These are phyloP conservation scores for Ceratosolen solmsi DNA, from an alignment of 1,140 invertebrate species.

Conservation along the genomic window DNA sequence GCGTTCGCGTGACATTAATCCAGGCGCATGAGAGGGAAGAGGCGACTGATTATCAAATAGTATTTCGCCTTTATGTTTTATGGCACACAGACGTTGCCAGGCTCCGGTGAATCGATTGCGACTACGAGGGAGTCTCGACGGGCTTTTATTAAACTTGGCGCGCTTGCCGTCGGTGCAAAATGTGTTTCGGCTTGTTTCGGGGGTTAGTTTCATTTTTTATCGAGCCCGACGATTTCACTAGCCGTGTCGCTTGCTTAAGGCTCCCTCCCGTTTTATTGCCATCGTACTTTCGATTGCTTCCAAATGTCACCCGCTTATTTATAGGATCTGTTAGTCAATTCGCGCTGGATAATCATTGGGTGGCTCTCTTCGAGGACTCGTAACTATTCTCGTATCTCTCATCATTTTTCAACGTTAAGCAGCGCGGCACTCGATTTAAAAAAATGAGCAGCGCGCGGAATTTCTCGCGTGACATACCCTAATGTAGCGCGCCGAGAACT, in stretches of 20 bases:
- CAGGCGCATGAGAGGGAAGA: too few species aligned
- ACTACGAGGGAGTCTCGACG: background rate
- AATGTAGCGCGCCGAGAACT: too few species aligned
- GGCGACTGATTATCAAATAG: background rate
- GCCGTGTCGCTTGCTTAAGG: background rate
- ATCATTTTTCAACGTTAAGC: background rate
- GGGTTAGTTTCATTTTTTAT: slow-evolving; percentile 47
- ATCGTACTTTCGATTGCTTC: background rate
- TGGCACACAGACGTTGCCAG: background rate
- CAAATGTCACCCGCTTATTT: background rate
- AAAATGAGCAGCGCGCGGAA: background rate
- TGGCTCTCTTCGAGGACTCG: background rate
- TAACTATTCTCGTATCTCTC: background rate
- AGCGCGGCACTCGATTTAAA: background rate
- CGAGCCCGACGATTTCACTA: slow-evolving; percentile 38
- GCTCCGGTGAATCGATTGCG: background rate
- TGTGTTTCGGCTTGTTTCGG: slow-evolving; percentile 50
- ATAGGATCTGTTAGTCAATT: background rate
- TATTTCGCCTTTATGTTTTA: background rate
- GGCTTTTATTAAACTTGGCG: slow-evolving; percentile 52
- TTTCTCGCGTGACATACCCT: background rate
- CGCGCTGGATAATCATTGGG: background rate
- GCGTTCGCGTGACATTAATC: background rate
- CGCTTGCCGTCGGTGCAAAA: slow-evolving; percentile 51
- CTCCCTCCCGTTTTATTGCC: background rate